These are phyloP conservation scores for Ips nitidus DNA, from an alignment of 1,140 invertebrate species.

Conservation along the genomic window DNA sequence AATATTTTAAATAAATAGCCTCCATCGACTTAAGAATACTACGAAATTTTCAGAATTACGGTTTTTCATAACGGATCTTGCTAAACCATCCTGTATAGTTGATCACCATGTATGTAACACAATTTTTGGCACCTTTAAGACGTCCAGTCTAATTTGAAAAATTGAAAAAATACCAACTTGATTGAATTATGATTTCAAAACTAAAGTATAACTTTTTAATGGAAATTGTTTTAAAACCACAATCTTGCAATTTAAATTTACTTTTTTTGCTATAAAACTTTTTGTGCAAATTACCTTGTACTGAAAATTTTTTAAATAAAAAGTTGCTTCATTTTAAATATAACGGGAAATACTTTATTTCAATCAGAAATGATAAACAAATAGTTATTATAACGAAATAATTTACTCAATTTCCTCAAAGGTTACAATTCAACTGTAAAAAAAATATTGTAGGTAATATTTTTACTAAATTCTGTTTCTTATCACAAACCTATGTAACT, in stretches of 20 bases:
- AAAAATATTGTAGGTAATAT: no score
- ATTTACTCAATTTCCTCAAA: background rate
- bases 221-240: background rate
- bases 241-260: background rate
- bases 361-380: background rate
- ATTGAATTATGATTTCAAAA: background rate
- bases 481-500: background rate
- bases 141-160: background rate
- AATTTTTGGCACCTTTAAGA: background rate
- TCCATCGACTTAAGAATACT: no score
- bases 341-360: background rate
- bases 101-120: no score
- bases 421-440: no score
- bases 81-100: no score
- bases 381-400: background rate
- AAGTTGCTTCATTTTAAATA: background rate
- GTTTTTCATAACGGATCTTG: no score
- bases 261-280: background rate
- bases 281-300: background rate
- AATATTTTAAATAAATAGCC: no score
- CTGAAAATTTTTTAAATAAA: background rate
- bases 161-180: background rate
- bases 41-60: no score
- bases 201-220: background rate
- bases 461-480: background rate